Conservation (phyloP, 2,888 invertebrate genomes). For the Scaptomyza polygonia region DNA sequence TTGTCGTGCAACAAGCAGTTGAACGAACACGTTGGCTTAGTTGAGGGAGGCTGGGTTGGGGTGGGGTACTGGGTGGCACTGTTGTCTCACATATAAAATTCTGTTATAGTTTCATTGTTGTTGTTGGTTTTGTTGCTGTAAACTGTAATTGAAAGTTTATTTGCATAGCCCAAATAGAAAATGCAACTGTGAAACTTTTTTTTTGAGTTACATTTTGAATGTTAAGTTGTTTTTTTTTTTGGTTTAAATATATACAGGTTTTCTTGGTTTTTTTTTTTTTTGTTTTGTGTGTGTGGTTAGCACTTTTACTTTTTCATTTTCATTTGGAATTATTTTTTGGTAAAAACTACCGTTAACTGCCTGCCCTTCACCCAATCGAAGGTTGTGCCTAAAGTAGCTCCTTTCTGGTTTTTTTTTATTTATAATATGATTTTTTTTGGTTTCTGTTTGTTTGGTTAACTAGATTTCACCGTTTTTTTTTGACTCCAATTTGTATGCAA, state of each 20-base stretch:
- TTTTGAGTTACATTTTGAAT: conserved; percentile 53
- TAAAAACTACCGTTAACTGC: conserved; percentile 36
- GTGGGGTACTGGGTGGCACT: not conserved
- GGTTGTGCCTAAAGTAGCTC: conserved; percentile 18
- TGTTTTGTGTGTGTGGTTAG: conserved; percentile 36
- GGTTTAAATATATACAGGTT: conserved; percentile 2
- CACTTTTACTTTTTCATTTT: conserved; percentile 63
- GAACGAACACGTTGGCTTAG: conserved; percentile 25
- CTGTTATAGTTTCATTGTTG: conserved; percentile 50
- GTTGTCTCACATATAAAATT: conserved; percentile 51
- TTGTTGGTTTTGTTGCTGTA: conserved; percentile 43
- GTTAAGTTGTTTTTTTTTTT: conserved; percentile 33
- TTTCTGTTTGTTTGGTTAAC: no score
- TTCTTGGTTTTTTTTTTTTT: conserved; percentile 18
- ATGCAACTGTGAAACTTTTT: conserved; percentile 61
- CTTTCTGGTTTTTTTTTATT: not conserved
- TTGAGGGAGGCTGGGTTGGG: conserved; percentile 10
- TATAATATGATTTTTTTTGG: no score
- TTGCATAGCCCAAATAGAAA: conserved; percentile 51
- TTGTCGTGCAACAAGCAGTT: conserved; percentile 60
- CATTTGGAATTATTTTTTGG: conserved; percentile 55
- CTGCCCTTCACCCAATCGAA: conserved; percentile 55
- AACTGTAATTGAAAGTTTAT: conserved; percentile 64
- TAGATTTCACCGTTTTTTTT: no score
- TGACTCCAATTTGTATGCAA: no score